Percentiles rank a stretch among this genome's conserved stretches.
Conservation (phyloP, 1,140 invertebrate species). For the Panagrolaimus sp. region DNA sequence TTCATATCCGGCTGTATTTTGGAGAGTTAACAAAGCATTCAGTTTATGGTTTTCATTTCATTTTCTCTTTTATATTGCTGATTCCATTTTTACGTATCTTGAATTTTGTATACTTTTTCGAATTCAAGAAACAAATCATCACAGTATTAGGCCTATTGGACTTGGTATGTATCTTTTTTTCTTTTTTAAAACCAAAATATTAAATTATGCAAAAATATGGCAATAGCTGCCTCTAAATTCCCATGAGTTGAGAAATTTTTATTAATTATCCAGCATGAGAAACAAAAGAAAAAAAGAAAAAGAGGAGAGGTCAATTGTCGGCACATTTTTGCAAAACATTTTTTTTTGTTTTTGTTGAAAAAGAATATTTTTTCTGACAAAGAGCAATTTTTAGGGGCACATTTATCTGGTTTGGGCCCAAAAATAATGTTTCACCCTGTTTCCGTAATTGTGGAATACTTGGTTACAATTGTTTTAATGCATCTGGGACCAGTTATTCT, state of each 20-base stretch:
- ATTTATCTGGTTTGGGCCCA: conserved; percentile 26
- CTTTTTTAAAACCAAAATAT: too few species aligned
- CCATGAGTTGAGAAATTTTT: not conserved
- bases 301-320: not conserved
- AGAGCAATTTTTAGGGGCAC: conserved; percentile 31
- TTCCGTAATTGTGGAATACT: conserved; percentile 32
- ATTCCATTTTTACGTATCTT: conserved; percentile 47
- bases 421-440: conserved; percentile 39
- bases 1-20: conserved; percentile 53
- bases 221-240: not conserved
- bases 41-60: conserved; percentile 46
- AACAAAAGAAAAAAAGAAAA: not conserved
- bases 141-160: conserved; percentile 50
- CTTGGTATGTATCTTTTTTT: conserved; percentile 35
- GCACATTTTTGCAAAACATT: conserved; percentile 12
- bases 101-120: conserved; percentile 51
- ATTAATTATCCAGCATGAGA: not conserved
- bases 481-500: conserved; percentile 46
- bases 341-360: not conserved
- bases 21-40: conserved; percentile 52
- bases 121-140: conserved; percentile 55
- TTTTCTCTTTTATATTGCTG: conserved; percentile 40
- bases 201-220: not conserved
- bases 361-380: not conserved
- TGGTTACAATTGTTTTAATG: conserved; percentile 42